These are phyloP conservation scores for Liopterus haemorrhoidalis DNA, from an alignment of 2,888 invertebrate genomes.

Conservation along the genomic window DNA sequence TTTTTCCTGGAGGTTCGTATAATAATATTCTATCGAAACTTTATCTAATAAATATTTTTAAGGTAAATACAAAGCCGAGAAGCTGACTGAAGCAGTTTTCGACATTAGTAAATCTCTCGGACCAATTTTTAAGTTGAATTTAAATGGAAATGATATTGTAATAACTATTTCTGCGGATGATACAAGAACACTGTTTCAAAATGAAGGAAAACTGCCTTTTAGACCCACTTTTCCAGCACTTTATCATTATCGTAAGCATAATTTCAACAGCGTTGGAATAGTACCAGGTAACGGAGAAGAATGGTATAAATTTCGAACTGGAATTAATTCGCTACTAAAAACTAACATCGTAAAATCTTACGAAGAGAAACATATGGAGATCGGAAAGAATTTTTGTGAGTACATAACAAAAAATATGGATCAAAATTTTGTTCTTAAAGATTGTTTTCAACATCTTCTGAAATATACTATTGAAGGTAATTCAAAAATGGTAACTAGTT, in stretches of 20 bases:
- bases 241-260: constrained; percentile 46
- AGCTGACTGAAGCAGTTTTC: constrained; percentile 45
- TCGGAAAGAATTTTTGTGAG: constrained; percentile 46
- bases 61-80: constrained; percentile 42
- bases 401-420: constrained; percentile 41
- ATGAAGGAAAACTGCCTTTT: constrained; percentile 49
- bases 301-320: constrained; percentile 52
- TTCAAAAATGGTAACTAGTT: constrained; percentile 2
- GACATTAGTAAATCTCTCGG: constrained; percentile 47
- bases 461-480: constrained; percentile 46
- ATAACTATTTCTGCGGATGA: constrained; percentile 49
- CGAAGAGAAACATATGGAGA: constrained; percentile 41
- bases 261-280: constrained; percentile 48
- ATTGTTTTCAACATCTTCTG: constrained; percentile 43
- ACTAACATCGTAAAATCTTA: constrained; percentile 46
- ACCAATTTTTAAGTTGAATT: constrained; percentile 45
- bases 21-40: constrained; percentile 2
- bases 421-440: constrained; percentile 36
- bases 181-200: constrained; percentile 45
- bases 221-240: constrained; percentile 52
- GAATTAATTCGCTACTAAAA: constrained; percentile 49
- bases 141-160: constrained; percentile 46
- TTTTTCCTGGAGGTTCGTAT: constrained; percentile 40
- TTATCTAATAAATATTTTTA: constrained; percentile 26
- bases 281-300: constrained; percentile 55